Base-by-base conservation (phyloP, 1,140 invertebrate species). In the Nebria ingens region DNA sequence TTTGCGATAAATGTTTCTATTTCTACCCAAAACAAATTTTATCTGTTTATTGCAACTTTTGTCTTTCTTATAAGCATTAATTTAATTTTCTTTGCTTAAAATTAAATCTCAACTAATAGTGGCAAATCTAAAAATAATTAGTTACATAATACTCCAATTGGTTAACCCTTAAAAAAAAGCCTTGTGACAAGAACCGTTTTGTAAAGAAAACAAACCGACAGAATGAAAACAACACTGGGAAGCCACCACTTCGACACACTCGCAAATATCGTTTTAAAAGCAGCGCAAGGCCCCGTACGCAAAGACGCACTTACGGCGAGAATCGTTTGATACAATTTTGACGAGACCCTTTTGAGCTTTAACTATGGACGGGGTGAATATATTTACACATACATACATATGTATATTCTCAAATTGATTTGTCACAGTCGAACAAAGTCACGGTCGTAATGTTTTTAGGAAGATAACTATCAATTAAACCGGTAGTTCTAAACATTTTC, bases 321-420 rank as follows among this genome's bases (percentile, higher is more conserved):
- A 17, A 12, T 45, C 40, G 40, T 45, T 45, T 17, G 40, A 6
- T 34, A 34, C 40, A 17, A 45, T 45, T 17, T 4, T 4, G 17
- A 45, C 15, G 15, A 9, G 17, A 45, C 40, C 40, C 40, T 45
- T 17, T n/a, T n/a, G n/a, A n/a, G n/a, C 6, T 9, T 45, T 11
- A 45, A 45, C 3, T 45, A 45, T 11, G 17, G n/a, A n/a, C n/a
- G n/a, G 40, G 40, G 40, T 45, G 40, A 6, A 45, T 45, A 45
- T 17, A 45, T 45, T 45, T 45, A 45, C 40, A 45, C 40, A 45
- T 45, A 17, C 40, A 45, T 45, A 45, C 40, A 45, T 45, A 45
- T 45, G 40, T 45, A 45, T 45, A 45, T 45, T 45, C 40, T 45
- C 40, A 45, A 45, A 45, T 45, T 45, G 40, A 45, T 45, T 45